Conservation (phyloP, 2,113 vertebrate genomes). For the Oryzias javanicus region DNA sequence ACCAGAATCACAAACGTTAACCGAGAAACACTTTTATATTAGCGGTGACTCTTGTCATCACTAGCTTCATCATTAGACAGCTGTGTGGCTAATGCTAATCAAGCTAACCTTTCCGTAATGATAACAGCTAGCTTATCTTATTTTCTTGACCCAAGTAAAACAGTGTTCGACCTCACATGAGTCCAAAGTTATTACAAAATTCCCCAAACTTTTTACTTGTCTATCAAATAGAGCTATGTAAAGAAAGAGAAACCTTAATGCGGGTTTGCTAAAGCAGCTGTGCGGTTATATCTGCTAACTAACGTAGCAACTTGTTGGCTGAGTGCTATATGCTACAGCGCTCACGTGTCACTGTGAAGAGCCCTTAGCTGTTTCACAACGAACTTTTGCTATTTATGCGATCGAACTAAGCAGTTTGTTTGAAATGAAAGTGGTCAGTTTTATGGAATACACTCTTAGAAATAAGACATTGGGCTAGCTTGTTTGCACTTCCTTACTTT, state of each 20-base stretch:
- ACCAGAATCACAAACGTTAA: not conserved
- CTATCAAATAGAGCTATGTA: too few relatives aligned
- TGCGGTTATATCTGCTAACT: slow-evolving; percentile 40
- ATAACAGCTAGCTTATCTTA: slow-evolving; percentile 15
- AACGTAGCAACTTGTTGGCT: slow-evolving; percentile 39
- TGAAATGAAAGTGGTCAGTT: too few relatives aligned
- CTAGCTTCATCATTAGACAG: slow-evolving; percentile 54
- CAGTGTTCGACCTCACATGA: slow-evolving; percentile 1
- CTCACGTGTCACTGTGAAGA: slow-evolving; percentile 74
- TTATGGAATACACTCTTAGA: too few relatives aligned
- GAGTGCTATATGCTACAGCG: slow-evolving; percentile 35
- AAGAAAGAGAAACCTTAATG: too few relatives aligned
- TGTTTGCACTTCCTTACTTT: not conserved
- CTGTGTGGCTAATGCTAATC: slow-evolving; percentile 67
- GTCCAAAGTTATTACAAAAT: not conserved
- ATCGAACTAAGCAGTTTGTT: too few relatives aligned
- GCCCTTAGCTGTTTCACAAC: slow-evolving; percentile 14
- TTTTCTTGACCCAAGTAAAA: not conserved
- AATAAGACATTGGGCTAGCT: too few relatives aligned
- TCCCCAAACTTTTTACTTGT: too few relatives aligned
- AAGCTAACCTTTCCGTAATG: slow-evolving; percentile 27
- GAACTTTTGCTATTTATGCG: not conserved
- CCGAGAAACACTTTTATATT: not conserved
- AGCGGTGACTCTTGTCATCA: slow-evolving; percentile 23
- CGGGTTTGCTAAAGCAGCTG: not conserved